Percentiles rank a stretch among this genome's conserved stretches.
phyloP scores from a whole-genome alignment of 1,140 invertebrate species.

The Drosophila suzukii region DNA sequence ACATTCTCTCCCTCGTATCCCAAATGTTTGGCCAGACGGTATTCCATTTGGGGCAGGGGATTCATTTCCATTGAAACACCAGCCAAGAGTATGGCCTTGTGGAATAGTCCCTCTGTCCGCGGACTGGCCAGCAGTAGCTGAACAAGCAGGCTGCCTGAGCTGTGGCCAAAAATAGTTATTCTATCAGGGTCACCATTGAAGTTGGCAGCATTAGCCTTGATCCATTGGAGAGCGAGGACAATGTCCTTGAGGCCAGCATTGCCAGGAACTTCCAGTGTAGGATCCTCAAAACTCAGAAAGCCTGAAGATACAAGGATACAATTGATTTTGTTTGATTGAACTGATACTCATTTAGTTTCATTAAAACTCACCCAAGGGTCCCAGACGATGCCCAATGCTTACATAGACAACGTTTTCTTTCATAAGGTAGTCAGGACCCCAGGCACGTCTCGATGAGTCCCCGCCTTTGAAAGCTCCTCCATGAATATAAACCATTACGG shows the following conservation, averaged over 20 bases:
- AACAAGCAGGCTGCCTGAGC: conserved; percentile 84
- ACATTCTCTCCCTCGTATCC: conserved; percentile 66
- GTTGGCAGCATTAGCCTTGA: conserved; percentile 86
- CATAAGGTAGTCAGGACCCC: conserved; percentile 86
- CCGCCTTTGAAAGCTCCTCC: conserved; percentile 88
- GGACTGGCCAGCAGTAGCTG: conserved; percentile 71
- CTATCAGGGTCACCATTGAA: conserved; percentile 87
- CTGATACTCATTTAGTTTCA: neutral
- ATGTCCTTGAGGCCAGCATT: conserved; percentile 86
- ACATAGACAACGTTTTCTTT: conserved; percentile 85
- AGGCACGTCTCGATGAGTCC: conserved; percentile 67
- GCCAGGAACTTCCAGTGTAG: conserved; percentile 86
- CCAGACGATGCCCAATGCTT: conserved; percentile 84
- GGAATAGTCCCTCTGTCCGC: conserved; percentile 85
- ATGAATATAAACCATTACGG: conserved; percentile 90
- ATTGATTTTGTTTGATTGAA: neutral
- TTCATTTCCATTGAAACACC: conserved; percentile 79
- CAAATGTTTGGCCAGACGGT: conserved; percentile 62
- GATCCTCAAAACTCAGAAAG: conserved; percentile 87
- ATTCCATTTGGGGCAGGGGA: conserved; percentile 46
- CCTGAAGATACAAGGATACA: conserved; percentile 13
- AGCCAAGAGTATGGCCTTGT: conserved; percentile 87
- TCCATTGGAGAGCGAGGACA: conserved; percentile 86
- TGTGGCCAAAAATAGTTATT: conserved; percentile 86
- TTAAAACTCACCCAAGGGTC: conserved; percentile 74